Evolutionary conservation across 2,113 vertebrate species (phyloP).

Genomic region (Sinosuthora webbiana): DNA sequence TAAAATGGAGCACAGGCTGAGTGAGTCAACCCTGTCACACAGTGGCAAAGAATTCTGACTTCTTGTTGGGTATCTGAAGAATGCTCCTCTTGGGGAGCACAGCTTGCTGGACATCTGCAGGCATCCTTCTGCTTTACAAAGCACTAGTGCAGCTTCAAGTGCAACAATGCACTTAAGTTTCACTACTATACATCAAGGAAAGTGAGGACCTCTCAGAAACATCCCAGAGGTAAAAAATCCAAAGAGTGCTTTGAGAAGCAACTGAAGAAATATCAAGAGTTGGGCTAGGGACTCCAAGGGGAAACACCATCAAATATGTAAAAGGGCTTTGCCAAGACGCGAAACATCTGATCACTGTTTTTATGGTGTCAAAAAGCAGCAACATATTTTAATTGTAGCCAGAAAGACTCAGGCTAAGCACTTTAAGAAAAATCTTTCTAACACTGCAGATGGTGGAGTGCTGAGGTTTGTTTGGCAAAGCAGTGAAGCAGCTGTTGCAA

Average conservation of each 20-base stretch:
- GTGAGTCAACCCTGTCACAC: neutral
- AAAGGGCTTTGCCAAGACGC: neutral
- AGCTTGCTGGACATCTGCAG: neutral
- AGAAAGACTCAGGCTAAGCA: neutral
- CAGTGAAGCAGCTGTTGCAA: neutral
- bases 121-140: neutral
- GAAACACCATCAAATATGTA: neutral
- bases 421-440: neutral
- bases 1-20: neutral
- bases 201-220: neutral
- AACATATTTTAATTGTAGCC: neutral
- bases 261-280: neutral
- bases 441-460: rapidly evolving
- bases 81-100: neutral
- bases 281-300: neutral
- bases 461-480: neutral
- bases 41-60: neutral
- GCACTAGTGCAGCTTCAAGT: neutral
- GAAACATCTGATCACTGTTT: neutral
- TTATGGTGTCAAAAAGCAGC: neutral
- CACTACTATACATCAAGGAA: neutral
- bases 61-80: neutral
- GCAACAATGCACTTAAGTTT: neutral
- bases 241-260: neutral
- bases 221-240: neutral